phyloP scores from a whole-genome alignment of 1,140 invertebrate species.

The Tachypleus tridentatus region DNA sequence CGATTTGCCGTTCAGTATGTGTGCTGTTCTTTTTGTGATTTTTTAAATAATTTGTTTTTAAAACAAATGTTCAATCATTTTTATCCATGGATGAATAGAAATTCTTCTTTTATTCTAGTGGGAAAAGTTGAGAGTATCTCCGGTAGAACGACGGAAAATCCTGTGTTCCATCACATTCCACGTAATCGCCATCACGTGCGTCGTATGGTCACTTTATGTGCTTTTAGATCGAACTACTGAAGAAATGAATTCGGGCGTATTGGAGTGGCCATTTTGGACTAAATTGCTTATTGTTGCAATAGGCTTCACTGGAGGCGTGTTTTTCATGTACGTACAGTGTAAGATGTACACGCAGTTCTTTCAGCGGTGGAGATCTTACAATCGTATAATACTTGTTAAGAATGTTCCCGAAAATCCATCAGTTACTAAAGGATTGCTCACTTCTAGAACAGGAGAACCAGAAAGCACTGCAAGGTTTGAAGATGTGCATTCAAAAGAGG shows the following conservation, averaged over 20 bases:
- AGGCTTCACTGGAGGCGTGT: constrained; percentile 85
- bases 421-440: constrained; percentile 4
- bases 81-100: neutral
- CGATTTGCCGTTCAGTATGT: too few species aligned
- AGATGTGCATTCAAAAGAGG: neutral
- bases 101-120: constrained; percentile 46
- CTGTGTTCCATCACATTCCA: constrained; percentile 88
- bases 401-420: constrained; percentile 63
- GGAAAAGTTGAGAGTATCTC: constrained; percentile 86
- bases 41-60: neutral
- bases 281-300: constrained; percentile 82
- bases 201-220: constrained; percentile 93
- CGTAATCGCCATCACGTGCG: constrained; percentile 82
- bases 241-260: constrained; percentile 55
- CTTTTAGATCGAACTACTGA: constrained; percentile 86
- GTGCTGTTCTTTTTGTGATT: too few species aligned
- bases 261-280: constrained; percentile 95
- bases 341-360: constrained; percentile 85
- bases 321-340: constrained; percentile 95
- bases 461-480: constrained; percentile 1
- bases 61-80: neutral
- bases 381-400: constrained; percentile 83
- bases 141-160: constrained; percentile 74
- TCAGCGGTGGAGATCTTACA: constrained; percentile 81
- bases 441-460: constrained; percentile 5